A percentile compares a stretch with the other conserved stretches of the same genome.
These are phyloP conservation scores for Anabas testudineus DNA, from an alignment of 2,797 vertebrate genomes.

Conservation along the genomic window DNA sequence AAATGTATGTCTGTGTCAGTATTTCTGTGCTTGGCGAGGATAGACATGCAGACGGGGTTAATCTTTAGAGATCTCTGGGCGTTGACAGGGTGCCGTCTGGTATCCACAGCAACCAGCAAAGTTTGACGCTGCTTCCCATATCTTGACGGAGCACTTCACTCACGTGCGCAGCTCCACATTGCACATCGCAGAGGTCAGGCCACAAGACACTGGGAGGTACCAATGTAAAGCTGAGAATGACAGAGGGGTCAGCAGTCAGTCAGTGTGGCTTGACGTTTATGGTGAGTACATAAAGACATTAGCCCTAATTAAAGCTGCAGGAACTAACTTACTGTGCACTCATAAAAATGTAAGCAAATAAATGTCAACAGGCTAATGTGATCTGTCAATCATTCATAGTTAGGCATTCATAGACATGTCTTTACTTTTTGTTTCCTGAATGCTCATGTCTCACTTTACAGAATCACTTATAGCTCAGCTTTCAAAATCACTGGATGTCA, in stretches of 20 bases:
- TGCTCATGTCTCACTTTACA: neutral
- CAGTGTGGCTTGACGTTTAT: constrained; percentile 91
- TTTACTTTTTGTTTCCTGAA: neutral
- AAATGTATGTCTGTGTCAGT: constrained; percentile 51
- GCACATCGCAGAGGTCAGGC: constrained; percentile 83
- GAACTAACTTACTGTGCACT: neutral
- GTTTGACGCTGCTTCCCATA: constrained; percentile 77
- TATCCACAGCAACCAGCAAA: constrained; percentile 85
- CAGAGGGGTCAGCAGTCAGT: constrained; percentile 87
- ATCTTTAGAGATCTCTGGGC: constrained; percentile 85
- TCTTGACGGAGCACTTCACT: constrained; percentile 81
- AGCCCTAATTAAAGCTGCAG: neutral
- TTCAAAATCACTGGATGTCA: neutral
- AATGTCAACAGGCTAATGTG: neutral
- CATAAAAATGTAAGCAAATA: neutral
- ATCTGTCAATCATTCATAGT: neutral
- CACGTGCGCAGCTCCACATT: constrained; percentile 81
- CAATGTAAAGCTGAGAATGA: constrained; percentile 90
- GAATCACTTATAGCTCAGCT: neutral
- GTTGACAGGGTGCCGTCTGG: constrained; percentile 86
- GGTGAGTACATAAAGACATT: constrained; percentile 82
- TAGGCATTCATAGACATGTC: neutral
- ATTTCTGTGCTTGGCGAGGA: constrained; percentile 66
- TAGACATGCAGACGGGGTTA: constrained; percentile 79
- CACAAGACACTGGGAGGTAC: constrained; percentile 90